Base-by-base conservation (phyloP, 2,888 invertebrate species). In the Amaurobius ferox region DNA sequence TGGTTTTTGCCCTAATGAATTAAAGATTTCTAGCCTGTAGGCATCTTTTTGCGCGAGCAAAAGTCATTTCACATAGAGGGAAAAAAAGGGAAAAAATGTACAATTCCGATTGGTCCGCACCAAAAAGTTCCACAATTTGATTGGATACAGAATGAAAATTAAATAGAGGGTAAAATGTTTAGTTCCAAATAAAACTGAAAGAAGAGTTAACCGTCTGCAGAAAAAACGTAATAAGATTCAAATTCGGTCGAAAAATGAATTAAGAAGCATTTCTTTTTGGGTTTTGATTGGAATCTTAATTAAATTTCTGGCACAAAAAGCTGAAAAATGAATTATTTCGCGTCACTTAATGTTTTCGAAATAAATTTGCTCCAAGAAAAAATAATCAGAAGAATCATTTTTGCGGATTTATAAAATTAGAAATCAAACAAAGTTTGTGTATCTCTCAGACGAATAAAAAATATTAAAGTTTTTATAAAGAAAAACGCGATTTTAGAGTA, bases 91-190 rank as follows among this genome's bases (percentile, higher is more conserved):
- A 55, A 71, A 79, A 79, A 71, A 71, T 55, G 19, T 26, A n/a
- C 73, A 55, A 74, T 74, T 80, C 74, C 44, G 19, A 61, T 74
- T 72, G 73, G 66, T 39, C 44, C 68, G 55, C 67, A 68, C 39
- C 32, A 74, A 68, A 48, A 74, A 73, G 61, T 62, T 61, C 74
- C 55, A 44, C 19, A 68, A 29, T 68, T 68, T 80, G 73, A 80
- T 80, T 80, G 80, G 80, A 55, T 61, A n/a, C 39, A 80, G 80
- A 62, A 74, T 55, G 74, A 67, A 80, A 79, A 80, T 80, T 80
- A 80, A 80, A 80, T 80, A 40, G 80, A 80, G 80, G 74, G 74
- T 74, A 80, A 80, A 80, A 66, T 74, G 80, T 68, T 74, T 74
- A 80, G 66, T 55, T 68, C 39, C 61, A n/a, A 68, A 68, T 23